These are phyloP conservation scores for Atherinosoma microstoma DNA, from an alignment of 2,797 vertebrate species.

Conservation along the genomic window DNA sequence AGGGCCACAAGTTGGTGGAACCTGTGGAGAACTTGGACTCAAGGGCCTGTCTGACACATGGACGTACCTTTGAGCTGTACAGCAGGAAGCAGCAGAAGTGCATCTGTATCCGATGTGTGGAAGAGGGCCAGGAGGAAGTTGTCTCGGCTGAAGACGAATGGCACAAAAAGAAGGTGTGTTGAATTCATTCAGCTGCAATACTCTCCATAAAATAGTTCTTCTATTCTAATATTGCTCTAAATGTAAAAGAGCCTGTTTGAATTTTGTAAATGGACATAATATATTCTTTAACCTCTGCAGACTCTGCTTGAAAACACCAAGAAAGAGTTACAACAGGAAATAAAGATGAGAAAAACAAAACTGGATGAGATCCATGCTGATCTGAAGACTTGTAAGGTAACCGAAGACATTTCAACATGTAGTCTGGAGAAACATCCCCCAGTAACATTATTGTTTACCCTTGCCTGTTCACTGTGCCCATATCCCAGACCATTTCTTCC, in stretches of 20 bases:
- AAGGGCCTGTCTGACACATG: conserved; percentile 73
- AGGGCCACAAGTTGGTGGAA: conserved; percentile 75
- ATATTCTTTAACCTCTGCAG: conserved; percentile 30
- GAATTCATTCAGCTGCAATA: no score
- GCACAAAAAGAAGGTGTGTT: conserved; percentile 62
- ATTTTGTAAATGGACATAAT: neutral
- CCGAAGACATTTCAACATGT: no score
- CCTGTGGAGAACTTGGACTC: conserved; percentile 68
- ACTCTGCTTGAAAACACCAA: conserved; percentile 37
- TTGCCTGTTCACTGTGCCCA: no score
- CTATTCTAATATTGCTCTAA: no score
- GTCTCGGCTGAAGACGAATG: conserved; percentile 69
- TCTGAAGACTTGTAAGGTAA: conserved; percentile 52
- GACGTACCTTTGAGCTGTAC: conserved; percentile 78
- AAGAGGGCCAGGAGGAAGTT: conserved; percentile 48
- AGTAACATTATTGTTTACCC: no score
- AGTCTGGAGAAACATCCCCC: no score
- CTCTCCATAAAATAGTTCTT: no score
- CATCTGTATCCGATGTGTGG: conserved; percentile 73
- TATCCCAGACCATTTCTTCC: no score
- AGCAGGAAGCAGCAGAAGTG: conserved; percentile 47
- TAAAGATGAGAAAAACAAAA: conserved; percentile 35
- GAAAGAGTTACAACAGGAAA: conserved; percentile 26
- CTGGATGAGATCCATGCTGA: conserved; percentile 30
- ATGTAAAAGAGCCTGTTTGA: neutral